phyloP scores from a whole-genome alignment of 2,888 invertebrate species.

The Nasonovia ribisnigri region DNA sequence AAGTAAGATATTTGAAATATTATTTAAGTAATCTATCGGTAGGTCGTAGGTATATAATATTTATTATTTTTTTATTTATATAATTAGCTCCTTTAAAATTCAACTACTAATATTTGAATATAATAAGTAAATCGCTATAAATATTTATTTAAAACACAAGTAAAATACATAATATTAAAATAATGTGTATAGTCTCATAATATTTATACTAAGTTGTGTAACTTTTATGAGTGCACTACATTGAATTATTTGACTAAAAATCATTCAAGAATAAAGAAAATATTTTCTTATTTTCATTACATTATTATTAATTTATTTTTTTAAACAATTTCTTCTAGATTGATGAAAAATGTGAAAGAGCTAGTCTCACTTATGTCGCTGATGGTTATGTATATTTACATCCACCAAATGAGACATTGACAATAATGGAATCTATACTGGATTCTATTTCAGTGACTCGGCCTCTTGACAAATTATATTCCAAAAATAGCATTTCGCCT shows the following conservation, averaged over 20 bases:
- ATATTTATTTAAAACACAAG: no score
- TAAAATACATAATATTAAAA: no score
- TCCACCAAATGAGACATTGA: slow-evolving; percentile 38
- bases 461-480: slow-evolving; percentile 33
- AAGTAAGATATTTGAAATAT: background rate
- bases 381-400: slow-evolving; percentile 54
- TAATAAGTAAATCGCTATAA: no score
- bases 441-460: slow-evolving; percentile 35
- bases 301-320: background rate
- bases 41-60: no score
- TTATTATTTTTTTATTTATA: no score
- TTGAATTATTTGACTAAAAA: background rate
- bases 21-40: background rate
- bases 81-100: no score
- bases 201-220: no score
- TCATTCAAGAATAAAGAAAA: background rate
- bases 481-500: slow-evolving; percentile 38
- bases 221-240: background rate
- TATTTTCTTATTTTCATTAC: background rate
- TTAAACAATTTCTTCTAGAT: slow-evolving; percentile 35
- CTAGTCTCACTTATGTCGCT: background rate
- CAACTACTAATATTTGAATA: no score
- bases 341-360: slow-evolving; percentile 12
- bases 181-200: no score
- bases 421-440: slow-evolving; percentile 49